Evolutionary conservation across 2,797 vertebrate species (phyloP), one percentile per base, ranked within the genome.

Genomic region (Staurois parvus): DNA sequence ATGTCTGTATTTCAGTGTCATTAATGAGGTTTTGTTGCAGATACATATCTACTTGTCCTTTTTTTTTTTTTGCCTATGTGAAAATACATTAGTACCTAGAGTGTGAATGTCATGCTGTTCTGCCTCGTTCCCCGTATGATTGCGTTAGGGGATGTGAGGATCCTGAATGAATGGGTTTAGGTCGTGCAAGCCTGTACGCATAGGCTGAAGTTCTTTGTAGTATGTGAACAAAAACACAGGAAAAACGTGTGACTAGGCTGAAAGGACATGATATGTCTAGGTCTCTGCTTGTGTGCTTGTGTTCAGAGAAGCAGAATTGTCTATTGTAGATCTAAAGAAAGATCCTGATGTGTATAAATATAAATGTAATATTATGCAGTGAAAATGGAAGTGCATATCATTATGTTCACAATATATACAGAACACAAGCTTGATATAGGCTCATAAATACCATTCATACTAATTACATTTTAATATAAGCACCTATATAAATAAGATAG

Each of bases 191-290:
- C 81, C 30, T 69, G 64, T n/a, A 77, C 28, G 67, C 11, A 26
- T n/a, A 70, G 72, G 21, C 30, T 32, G 45, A 72, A 29, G 66
- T 78, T 67, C 37, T 45, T 45, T 78, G 67, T 72, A 78, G 76
- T 68, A 64, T n/a, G 75, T 76, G 70, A 42, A 80, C 30, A 21
- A 70, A 76, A 72, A 78, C 75, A 70, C 29, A 45, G 29, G 42
- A 26, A 28, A 68, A 75, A 76, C 40, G 48, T 72, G 66, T 62
- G 56, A 68, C 34, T 30, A 24, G 75, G 37, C 28, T 30, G 42
- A 32, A 37, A 48, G 64, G 69, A 68, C 40, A 68, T 81, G 64
- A 81, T 81, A 52, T 81, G 24, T 85, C 67, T 59, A 68, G 79
- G 37, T 48, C 77, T 19, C 6, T 26, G 67, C 32, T 37, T 42